Evolutionary conservation across 1,140 invertebrate genomes (phyloP), one percentile per base, ranked within the genome.

Genomic region (Bradynema listronoti): DNA sequence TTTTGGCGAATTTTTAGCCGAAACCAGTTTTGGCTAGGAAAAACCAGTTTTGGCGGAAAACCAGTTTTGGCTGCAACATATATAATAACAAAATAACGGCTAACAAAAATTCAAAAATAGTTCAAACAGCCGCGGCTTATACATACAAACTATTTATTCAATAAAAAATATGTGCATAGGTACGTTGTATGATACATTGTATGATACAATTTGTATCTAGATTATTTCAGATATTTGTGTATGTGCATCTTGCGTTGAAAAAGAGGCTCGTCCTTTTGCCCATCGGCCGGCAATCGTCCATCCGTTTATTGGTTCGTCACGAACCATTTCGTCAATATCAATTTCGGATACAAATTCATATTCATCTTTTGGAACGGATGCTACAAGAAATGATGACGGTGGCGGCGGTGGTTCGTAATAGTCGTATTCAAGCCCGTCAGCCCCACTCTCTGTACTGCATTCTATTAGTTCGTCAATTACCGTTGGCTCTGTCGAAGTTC

Each of bases 361-460:
- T 4, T 50, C 47, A 19, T 25, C 47, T 3, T 30, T 3, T 32
- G 34, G 5, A 11, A 11, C 36, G 11, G 36, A 39, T 11, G 19
- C 19, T 19, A 11, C 11, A 11, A 11, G 11, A 19, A 11, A 11
- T 39, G 11, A 11, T 39, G 36, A 39, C 19, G 42, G 42, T 24
- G 34, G 19, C 16, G 29, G 47, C 14, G 16, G 16, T 19, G 16
- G 27, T 29, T 50, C 47, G 47, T 50, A 50, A 27, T 50, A 50
- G 47, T 50, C 47, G 19, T 50, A 50, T n/a, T 50, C 47, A n/a
- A 50, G 27, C 47, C 34, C 47, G 9, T 50, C 47, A 30, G 29
- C 47, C 27, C 34, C 47, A 50, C 47, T 32, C 3, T 32, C 47
- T 24, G 47, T 50, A 3, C 27, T 32, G 16, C 27, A 50, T n/a